Evolutionary conservation across 2,113 vertebrate genomes (phyloP).

Genomic region (Thunnus maccoyii): DNA sequence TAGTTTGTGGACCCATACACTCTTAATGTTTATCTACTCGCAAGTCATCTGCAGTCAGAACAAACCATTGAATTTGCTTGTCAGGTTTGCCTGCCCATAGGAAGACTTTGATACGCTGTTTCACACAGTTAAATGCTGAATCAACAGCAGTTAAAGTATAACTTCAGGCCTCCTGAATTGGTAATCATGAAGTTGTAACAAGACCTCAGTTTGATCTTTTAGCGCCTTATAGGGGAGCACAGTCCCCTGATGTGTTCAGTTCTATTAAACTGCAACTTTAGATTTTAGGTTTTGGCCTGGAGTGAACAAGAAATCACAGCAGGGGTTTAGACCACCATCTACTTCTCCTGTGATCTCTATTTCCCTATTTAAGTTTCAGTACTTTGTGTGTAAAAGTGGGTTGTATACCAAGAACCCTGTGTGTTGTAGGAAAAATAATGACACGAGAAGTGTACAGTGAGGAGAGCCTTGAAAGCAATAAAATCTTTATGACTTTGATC

Average conservation of each 20-base stretch:
- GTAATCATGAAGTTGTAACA: constrained; percentile 59
- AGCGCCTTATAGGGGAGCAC: constrained; percentile 20
- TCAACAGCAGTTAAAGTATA: constrained; percentile 54
- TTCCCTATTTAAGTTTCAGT: constrained; percentile 41
- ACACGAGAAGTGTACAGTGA: constrained; percentile 23
- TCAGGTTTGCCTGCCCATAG: constrained; percentile 43
- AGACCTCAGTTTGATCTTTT: constrained; percentile 61
- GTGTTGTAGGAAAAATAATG: constrained; percentile 8
- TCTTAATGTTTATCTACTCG: constrained; percentile 2
- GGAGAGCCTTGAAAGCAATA: constrained; percentile 15
- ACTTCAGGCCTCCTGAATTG: constrained; percentile 62
- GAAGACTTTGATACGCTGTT: constrained; percentile 47
- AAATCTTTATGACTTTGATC: constrained; percentile 42
- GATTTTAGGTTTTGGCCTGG: constrained; percentile 48
- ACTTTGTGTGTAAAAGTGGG: constrained; percentile 25
- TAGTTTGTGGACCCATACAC: not conserved
- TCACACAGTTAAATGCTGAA: constrained; percentile 58
- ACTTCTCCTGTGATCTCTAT: constrained; percentile 29
- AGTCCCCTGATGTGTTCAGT: constrained; percentile 48
- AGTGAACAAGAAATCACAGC: constrained; percentile 61
- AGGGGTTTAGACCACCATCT: constrained; percentile 45
- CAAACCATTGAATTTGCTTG: constrained; percentile 37
- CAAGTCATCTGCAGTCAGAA: constrained; percentile 19
- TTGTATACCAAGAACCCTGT: constrained; percentile 5
- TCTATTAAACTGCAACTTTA: constrained; percentile 52